Evolutionary conservation across 2,888 invertebrate genomes (phyloP), one percentile per base, ranked within the genome.

Genomic region (Limnephilus auricula): DNA sequence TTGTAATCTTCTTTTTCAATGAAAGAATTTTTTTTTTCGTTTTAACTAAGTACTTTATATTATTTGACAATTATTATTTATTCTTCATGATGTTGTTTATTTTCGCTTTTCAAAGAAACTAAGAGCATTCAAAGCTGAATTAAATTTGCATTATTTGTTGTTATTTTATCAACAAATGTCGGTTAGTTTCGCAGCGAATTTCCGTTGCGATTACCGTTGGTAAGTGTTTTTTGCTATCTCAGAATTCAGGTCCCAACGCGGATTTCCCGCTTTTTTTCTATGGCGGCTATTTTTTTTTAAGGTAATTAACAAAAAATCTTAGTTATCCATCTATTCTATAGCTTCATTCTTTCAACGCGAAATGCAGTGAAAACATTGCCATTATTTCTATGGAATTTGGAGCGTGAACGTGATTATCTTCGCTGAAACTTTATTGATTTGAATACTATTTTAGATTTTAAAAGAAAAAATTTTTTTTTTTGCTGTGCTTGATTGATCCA

Each of bases 191-290:
- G n/a, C 65, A 25, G n/a, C 65, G 6, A 65, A 65, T 65, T 65
- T 65, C 65, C 65, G 65, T 65, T 65, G 65, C 65, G 65, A 65
- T 65, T 65, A 65, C 65, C 65, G 65, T 65, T 65, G 65, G 65
- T 25, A 65, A 65, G 65, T 65, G 25, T 18, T 65, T 65, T 65
- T 65, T 45, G 13, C 15, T 65, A 65, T 65, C 65, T 65, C 9
- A 25, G 9, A 65, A 65, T 65, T 65, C 65, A 25, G 65, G 65
- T 65, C 65, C 25, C 65, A n/a, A n/a, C 25, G 65, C 65, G 65
- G 65, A 65, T 65, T 65, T 65, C 65, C 65, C 65, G 65, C 65
- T 25, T 65, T 18, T 25, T 65, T 65, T 18, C 13, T 65, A 65
- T 25, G 2, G 65, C n/a, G 65, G 65, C 65, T 9, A 25, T 65